Evolutionary conservation across 2,113 vertebrate species (phyloP), one percentile per base, ranked within the genome.

Genomic region (Callionymus lyra): DNA sequence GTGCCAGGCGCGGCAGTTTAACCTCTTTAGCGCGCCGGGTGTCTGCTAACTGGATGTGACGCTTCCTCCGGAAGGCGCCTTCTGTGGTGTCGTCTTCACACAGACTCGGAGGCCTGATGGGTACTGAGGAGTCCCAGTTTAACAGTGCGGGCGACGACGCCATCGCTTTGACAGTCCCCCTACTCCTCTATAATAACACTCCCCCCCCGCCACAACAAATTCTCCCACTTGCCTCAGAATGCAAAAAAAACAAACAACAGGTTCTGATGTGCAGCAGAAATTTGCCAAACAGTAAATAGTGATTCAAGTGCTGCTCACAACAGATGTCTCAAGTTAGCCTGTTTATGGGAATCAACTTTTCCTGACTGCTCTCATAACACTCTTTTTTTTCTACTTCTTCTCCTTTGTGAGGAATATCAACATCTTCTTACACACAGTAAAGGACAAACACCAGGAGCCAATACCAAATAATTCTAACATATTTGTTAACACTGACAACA

Each of bases 1-100:
- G 70, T 80, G 84, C 81, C 79, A 83, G 77, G 74, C 72, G 52
- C 70, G 19, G 82, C 79, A 83, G 76, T 85, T 86, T 85, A 87
- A 82, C 80, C 82, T 84, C 75, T 84, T 86, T 77, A 83, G 71
- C 64, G 41, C 45, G 59, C 50, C 56, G 56, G 69, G 59, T 72
- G 66, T 77, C 70, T 81, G 70, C 74, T 82, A 82, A 83, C 80
- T 63, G 81, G 72, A 73, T 66, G 74, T 70, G 84, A 79, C 71
- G 76, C 70, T 51, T 77, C 55, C 59, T 70, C 58, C 50, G 62
- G 55, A 67, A 68, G 74, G 63, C 51, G 41, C 67, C 77, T 60
- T 69, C 80, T 70, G 76, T 63, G 66, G 65, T 63, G 76, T 70
- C 71, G 68, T 72, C 77, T 83, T 80, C 76, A 77, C 72, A 76